Evolutionary conservation across 2,113 vertebrate genomes (phyloP).

Genomic region (Columba janthina): DNA sequence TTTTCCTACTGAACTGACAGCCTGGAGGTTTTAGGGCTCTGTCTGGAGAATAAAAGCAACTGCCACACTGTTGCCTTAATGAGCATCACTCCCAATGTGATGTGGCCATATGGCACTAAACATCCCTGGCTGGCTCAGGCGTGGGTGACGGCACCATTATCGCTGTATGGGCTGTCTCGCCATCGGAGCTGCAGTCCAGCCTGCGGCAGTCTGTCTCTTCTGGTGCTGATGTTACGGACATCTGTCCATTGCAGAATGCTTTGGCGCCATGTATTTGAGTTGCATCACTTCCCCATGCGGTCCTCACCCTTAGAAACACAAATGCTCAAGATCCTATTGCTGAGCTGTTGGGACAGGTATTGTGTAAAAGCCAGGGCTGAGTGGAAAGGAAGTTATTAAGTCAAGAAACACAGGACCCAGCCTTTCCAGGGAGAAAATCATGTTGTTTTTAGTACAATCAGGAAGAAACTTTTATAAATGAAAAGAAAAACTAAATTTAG

Average conservation of each 20-base stretch:
- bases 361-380: not conserved
- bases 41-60: not conserved
- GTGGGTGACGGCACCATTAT: not conserved
- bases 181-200: not conserved
- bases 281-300: fast-evolving
- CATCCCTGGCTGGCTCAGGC: fast-evolving
- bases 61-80: not conserved
- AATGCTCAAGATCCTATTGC: not conserved
- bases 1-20: not conserved
- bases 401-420: not conserved
- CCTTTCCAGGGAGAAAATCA: not conserved
- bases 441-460: not conserved
- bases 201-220: not conserved
- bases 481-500: not conserved
- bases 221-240: not conserved
- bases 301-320: not conserved
- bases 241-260: not conserved
- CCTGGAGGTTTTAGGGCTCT: not conserved
- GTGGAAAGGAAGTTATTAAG: not conserved
- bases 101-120: not conserved
- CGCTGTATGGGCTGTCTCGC: not conserved
- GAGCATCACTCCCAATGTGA: not conserved
- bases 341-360: not conserved
- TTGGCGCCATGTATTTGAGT: not conserved
- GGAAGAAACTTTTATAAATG: not conserved